Conservation (phyloP, 2,113 vertebrate species). For the Campylomormyrus tamandua region DNA sequence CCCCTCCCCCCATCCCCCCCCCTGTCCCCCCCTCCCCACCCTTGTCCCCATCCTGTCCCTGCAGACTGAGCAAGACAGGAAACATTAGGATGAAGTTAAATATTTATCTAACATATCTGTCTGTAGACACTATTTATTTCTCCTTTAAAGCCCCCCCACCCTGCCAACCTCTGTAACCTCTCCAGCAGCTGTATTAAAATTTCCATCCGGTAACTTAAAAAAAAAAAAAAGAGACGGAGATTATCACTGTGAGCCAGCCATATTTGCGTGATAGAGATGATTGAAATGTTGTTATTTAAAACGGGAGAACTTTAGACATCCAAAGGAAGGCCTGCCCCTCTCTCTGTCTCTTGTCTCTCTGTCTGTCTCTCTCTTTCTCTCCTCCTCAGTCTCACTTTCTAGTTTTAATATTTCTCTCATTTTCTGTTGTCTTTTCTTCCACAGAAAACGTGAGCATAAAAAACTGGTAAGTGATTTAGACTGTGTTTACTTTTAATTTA, state of each 20-base stretch:
- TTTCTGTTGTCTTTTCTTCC: not conserved
- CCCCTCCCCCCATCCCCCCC: not conserved
- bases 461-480: not conserved
- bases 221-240: not conserved
- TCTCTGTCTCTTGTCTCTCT: slow-evolving; percentile 6
- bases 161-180: not conserved
- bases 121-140: not conserved
- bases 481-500: not conserved
- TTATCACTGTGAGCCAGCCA: not conserved
- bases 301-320: not conserved
- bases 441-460: not conserved
- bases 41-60: not conserved
- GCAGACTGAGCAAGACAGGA: not conserved
- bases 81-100: not conserved
- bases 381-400: not conserved
- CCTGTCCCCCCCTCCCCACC: not conserved
- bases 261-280: slow-evolving; percentile 1
- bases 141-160: not conserved
- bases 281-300: slow-evolving; percentile 23
- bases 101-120: not conserved
- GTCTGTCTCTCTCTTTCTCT: not conserved
- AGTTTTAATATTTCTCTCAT: not conserved
- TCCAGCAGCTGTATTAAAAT: slow-evolving; percentile 10
- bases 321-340: not conserved
- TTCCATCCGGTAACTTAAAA: not conserved